phyloP scores from a whole-genome alignment of 2,888 invertebrate genomes.

The Caenorhabditis becei region DNA sequence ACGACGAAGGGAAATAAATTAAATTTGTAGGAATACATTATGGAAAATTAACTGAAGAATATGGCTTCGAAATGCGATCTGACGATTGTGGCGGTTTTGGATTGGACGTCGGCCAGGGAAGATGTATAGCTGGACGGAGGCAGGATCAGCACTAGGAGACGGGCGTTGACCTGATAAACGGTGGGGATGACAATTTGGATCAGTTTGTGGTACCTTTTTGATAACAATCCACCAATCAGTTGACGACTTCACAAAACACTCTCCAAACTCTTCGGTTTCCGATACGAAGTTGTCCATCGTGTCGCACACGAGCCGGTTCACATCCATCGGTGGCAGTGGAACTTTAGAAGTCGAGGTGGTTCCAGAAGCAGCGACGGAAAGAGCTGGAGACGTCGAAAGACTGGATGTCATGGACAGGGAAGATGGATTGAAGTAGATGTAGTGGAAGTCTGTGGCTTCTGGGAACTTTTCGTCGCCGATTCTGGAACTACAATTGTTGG shows the following conservation, averaged over 20 bases:
- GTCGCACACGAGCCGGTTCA: conserved; percentile 74
- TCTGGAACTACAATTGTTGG: conserved; percentile 9
- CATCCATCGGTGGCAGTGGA: conserved; percentile 62
- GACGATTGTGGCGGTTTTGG: conserved; percentile 68
- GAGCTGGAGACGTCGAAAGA: conserved; percentile 45
- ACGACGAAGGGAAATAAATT: background rate
- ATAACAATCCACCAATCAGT: conserved; percentile 79
- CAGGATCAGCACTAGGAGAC: conserved; percentile 75
- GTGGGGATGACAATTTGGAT: background rate
- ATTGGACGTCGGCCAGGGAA: conserved; percentile 73
- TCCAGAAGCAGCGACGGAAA: conserved; percentile 44
- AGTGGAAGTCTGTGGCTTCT: conserved; percentile 74
- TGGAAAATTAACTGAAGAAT: conserved; percentile 65
- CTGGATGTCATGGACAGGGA: conserved; percentile 76
- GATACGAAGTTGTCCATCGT: conserved; percentile 73
- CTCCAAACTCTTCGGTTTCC: conserved; percentile 72
- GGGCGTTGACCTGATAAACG: conserved; percentile 70
- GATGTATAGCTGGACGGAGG: conserved; percentile 68
- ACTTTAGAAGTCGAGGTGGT: conserved; percentile 41
- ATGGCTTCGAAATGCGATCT: conserved; percentile 72
- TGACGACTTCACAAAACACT: conserved; percentile 75
- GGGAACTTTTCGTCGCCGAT: conserved; percentile 42
- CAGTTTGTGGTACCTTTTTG: conserved; percentile 64
- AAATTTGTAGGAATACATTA: conserved; percentile 2
- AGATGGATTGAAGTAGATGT: conserved; percentile 80